Base-by-base conservation (phyloP, 2,888 invertebrate species). In the Heteropelma amictum region DNA sequence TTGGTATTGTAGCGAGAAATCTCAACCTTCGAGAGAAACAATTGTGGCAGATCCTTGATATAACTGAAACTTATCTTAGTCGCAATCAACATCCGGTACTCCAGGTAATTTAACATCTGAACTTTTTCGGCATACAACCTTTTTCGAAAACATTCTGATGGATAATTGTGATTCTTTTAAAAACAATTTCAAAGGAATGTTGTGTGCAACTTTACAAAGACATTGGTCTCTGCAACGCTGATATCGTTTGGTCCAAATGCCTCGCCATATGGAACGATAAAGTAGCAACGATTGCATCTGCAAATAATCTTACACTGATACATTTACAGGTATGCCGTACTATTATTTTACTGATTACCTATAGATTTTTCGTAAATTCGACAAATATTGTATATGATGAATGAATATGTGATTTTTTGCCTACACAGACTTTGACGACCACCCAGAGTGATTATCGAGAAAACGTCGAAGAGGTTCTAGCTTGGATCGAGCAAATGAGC, bases 51-150 rank as follows among this genome's bases (percentile, higher is more conserved):
- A 86, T 92, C 14, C 88, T 93, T 84, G 80, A 80, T 1, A 86
- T 89, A 6, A 89, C 90, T 8, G 85, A 90, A 12, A 81, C 87
- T 0, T 94, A 94, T 85, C 89, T 94, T 23, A 92, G 91, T 73
- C 88, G 88, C 67, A 90, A 91, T 69, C 94, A 94, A 84, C 93
- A 94, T 12, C 89, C 90, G 68, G 90, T 91, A 1, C 88, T 94
- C 74, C 94, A 94, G 91, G 94, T 94, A 83, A n/a, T n/a, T n/a
- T n/a, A n/a, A 23, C 21, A 81, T 79, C 69, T n/a, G n/a, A n/a
- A n/a, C n/a, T n/a, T n/a, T n/a, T n/a, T n/a, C n/a, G n/a, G n/a
- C n/a, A n/a, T n/a, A n/a, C n/a, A n/a, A n/a, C n/a, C n/a, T n/a
- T n/a, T n/a, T n/a, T n/a, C n/a, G n/a, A n/a, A n/a, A n/a, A n/a